These are phyloP conservation scores for Muscicapa comitata DNA, from an alignment of 2,797 vertebrate genomes.

Conservation along the genomic window DNA sequence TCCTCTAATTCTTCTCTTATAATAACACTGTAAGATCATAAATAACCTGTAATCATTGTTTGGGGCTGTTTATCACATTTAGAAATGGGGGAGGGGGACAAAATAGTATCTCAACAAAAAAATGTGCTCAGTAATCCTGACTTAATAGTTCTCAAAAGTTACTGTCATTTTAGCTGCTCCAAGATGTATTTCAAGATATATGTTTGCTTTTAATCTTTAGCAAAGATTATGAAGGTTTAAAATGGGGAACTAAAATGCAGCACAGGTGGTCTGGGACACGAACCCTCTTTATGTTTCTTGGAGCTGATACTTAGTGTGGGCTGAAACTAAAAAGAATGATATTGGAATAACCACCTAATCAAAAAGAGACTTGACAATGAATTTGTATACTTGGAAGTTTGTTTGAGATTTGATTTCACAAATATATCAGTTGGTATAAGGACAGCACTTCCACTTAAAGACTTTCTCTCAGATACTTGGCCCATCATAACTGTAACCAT, in stretches of 20 bases:
- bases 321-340: not conserved
- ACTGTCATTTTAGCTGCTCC: not conserved
- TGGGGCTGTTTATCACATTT: not conserved
- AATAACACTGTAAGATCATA: not conserved
- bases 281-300: not conserved
- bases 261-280: not conserved
- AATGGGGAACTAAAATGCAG: not conserved
- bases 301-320: not conserved
- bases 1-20: not conserved
- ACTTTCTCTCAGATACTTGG: not conserved
- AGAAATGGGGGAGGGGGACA: not conserved
- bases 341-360: not conserved
- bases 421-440: not conserved
- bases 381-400: not conserved
- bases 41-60: not conserved
- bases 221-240: not conserved
- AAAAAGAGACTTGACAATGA: not conserved
- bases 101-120: not conserved
- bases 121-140: not conserved
- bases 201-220: not conserved
- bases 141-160: not conserved
- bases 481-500: not conserved
- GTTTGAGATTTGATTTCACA: not conserved
- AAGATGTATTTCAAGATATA: not conserved
- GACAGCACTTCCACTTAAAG: not conserved